These are phyloP conservation scores for Gnathonemus longibarbis DNA, from an alignment of 2,113 vertebrate genomes.

Conservation along the genomic window DNA sequence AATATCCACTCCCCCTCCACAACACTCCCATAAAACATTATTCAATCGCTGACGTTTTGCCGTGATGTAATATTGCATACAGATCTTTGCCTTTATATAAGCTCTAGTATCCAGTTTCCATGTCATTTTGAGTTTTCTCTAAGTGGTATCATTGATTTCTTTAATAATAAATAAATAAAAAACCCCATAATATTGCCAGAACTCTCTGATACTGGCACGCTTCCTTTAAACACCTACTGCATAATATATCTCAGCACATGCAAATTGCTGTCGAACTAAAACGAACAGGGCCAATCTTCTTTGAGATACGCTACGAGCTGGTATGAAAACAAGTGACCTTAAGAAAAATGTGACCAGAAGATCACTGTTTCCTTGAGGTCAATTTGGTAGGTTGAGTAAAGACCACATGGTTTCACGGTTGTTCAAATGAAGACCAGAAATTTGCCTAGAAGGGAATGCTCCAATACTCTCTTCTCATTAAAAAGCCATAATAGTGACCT, in stretches of 20 bases:
- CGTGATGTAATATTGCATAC: background rate
- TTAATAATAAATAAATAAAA: background rate
- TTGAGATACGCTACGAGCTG: background rate
- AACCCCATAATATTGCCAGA: background rate
- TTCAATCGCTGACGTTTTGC: background rate
- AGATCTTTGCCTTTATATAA: background rate
- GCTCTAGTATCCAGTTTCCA: background rate
- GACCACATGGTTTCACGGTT: background rate
- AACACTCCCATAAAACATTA: background rate
- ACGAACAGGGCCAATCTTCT: background rate
- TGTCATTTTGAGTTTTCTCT: background rate
- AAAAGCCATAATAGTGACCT: background rate
- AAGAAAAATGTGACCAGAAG: background rate
- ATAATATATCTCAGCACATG: background rate
- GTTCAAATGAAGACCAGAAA: background rate
- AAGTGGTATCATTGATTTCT: background rate
- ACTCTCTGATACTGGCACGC: background rate
- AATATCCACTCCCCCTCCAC: background rate
- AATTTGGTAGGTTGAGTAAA: background rate
- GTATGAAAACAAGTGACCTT: background rate
- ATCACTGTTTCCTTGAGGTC: background rate
- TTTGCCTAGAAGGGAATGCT: background rate
- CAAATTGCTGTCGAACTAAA: background rate
- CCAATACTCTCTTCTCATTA: background rate
- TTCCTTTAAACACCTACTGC: background rate